Evolutionary conservation across 2,888 invertebrate species (phyloP).

Genomic region (Polietes domitor): DNA sequence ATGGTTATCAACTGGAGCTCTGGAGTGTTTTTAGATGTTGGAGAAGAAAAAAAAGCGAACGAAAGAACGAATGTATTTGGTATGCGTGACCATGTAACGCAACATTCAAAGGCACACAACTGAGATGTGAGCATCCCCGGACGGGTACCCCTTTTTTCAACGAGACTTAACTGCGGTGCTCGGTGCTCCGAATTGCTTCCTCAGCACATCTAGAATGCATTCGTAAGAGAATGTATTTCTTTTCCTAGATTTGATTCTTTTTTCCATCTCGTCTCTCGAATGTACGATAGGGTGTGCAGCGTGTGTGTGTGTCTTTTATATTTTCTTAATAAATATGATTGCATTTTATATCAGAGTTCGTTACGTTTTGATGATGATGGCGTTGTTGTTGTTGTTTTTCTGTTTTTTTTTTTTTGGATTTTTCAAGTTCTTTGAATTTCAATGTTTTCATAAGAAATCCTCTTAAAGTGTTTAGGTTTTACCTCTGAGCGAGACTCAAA

Average conservation of each 20-base stretch:
- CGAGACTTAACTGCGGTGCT: background rate
- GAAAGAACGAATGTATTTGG: conserved; percentile 42
- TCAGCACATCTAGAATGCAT: conserved; percentile 32
- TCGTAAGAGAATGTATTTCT: conserved; percentile 1
- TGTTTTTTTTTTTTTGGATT: background rate
- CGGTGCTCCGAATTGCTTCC: background rate
- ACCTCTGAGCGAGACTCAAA: background rate
- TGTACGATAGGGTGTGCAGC: background rate
- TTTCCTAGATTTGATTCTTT: conserved; percentile 38
- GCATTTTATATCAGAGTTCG: conserved; percentile 36
- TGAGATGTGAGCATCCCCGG: background rate
- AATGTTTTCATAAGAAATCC: conserved; percentile 57
- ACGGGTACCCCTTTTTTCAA: conserved; percentile 13
- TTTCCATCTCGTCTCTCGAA: background rate
- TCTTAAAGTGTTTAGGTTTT: conserved; percentile 57
- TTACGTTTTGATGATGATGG: background rate
- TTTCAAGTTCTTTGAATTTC: conserved; percentile 47
- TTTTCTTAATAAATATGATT: conserved; percentile 54
- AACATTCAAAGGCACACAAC: conserved; percentile 14
- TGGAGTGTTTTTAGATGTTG: background rate
- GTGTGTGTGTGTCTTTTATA: conserved; percentile 13
- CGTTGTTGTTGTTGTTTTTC: background rate
- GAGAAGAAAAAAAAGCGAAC: background rate
- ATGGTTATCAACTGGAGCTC: conserved; percentile 26
- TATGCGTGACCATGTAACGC: conserved; percentile 64